These are phyloP conservation scores for Desoria tigrina DNA, from an alignment of 2,888 invertebrate species.

Conservation along the genomic window DNA sequence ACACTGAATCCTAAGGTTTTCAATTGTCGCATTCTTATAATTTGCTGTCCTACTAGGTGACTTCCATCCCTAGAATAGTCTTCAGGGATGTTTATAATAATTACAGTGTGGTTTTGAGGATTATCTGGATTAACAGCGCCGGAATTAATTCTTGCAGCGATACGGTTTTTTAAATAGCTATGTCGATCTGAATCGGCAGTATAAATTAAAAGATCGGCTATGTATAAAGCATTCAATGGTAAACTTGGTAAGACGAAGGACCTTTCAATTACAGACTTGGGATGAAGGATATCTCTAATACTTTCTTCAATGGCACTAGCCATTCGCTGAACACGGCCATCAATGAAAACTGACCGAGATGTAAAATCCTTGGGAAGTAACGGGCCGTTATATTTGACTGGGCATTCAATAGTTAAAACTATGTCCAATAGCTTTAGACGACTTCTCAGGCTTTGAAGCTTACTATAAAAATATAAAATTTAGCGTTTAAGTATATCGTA, in stretches of 20 bases:
- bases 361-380: constrained; percentile 63
- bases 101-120: constrained; percentile 57
- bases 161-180: constrained; percentile 28
- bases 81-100: constrained; percentile 68
- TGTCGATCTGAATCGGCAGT: constrained; percentile 54
- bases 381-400: constrained; percentile 62
- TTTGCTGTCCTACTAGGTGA: constrained; percentile 62
- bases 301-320: constrained; percentile 59
- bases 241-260: constrained; percentile 62
- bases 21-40: constrained; percentile 67
- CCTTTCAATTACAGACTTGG: constrained; percentile 59
- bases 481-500: no score
- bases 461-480: constrained; percentile 39
- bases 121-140: constrained; percentile 11
- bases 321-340: constrained; percentile 62
- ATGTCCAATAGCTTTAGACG: constrained; percentile 67
- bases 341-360: constrained; percentile 61
- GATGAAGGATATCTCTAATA: constrained; percentile 60
- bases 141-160: constrained; percentile 26
- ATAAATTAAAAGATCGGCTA: constrained; percentile 66
- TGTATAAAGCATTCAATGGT: constrained; percentile 64
- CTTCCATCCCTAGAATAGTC: constrained; percentile 65
- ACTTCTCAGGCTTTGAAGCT: constrained; percentile 57
- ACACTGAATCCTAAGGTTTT: constrained; percentile 67
- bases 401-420: constrained; percentile 66